phyloP scores from a whole-genome alignment of 1,140 invertebrate species.

The Hylaeus anthracinus region DNA sequence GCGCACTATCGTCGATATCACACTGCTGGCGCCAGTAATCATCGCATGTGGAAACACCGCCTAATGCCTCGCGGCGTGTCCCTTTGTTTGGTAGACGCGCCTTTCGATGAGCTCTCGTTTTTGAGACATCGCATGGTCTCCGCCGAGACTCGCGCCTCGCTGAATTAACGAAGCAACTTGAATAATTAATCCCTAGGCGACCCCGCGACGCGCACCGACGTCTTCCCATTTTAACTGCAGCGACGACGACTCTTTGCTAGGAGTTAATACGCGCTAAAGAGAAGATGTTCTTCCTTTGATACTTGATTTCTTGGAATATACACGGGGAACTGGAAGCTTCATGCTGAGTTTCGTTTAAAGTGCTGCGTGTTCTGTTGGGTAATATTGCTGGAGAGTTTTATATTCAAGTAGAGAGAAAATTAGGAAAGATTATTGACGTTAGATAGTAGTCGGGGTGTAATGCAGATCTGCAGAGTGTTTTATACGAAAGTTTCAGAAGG shows the following conservation, averaged over 20 bases:
- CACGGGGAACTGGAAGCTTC: too few species aligned
- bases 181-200: slow-evolving; percentile 27
- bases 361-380: too few species aligned
- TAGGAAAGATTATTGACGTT: too few species aligned
- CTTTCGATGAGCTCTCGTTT: not conserved
- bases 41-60: too few species aligned
- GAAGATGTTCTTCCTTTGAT: not conserved
- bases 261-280: not conserved
- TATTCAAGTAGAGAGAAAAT: too few species aligned
- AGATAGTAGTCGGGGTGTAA: too few species aligned
- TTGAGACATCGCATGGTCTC: not conserved
- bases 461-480: too few species aligned
- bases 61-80: not conserved
- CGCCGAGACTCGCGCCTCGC: not conserved
- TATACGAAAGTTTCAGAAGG: too few species aligned
- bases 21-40: too few species aligned
- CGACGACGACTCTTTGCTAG: not conserved
- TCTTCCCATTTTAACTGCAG: not conserved
- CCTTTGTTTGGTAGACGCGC: slow-evolving; percentile 2
- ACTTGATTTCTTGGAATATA: slow-evolving; percentile 7
- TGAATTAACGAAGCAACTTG: slow-evolving; percentile 17
- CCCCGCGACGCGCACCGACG: not conserved
- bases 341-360: too few species aligned
- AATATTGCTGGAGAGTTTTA: too few species aligned
- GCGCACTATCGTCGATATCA: too few species aligned